Evolutionary conservation across 2,888 invertebrate genomes (phyloP).

Genomic region (Sinelater perroti): DNA sequence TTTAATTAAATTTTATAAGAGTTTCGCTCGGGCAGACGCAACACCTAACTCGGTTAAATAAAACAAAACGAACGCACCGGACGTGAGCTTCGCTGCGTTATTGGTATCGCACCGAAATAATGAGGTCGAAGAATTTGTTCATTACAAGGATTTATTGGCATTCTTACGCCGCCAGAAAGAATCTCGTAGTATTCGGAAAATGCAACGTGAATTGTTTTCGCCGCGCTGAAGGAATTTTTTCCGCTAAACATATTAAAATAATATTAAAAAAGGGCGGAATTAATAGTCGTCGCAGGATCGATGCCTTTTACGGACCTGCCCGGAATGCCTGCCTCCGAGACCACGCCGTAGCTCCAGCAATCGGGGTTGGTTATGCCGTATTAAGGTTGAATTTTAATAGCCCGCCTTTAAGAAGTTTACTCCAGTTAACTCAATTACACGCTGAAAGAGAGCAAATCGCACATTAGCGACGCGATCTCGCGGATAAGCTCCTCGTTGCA

Average conservation of each 20-base stretch:
- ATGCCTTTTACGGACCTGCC: not conserved
- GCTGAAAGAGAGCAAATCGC: conserved; percentile 21
- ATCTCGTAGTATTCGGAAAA: conserved; percentile 27
- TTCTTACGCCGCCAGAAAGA: conserved; percentile 25
- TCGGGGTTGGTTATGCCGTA: conserved; percentile 9
- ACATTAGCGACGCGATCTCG: conserved; percentile 20
- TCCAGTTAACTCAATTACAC: conserved; percentile 17
- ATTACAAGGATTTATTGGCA: conserved; percentile 32
- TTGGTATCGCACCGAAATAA: conserved; percentile 20
- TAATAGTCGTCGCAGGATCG: not conserved
- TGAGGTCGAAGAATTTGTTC: conserved; percentile 31
- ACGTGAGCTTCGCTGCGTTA: conserved; percentile 14
- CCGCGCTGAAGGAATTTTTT: not conserved
- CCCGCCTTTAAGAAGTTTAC: conserved; percentile 13
- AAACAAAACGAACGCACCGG: no score
- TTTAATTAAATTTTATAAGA: no score
- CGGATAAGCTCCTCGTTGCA: no score
- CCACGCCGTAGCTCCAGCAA: not conserved
- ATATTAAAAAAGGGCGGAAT: not conserved
- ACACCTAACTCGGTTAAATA: no score
- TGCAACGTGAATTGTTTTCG: conserved; percentile 10
- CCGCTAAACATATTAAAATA: not conserved
- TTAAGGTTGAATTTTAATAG: conserved; percentile 19
- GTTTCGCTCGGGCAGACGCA: no score
- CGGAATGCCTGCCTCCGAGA: not conserved